Evolutionary conservation across 1,140 invertebrate genomes (phyloP).

Genomic region (Drosophila watanabei): DNA sequence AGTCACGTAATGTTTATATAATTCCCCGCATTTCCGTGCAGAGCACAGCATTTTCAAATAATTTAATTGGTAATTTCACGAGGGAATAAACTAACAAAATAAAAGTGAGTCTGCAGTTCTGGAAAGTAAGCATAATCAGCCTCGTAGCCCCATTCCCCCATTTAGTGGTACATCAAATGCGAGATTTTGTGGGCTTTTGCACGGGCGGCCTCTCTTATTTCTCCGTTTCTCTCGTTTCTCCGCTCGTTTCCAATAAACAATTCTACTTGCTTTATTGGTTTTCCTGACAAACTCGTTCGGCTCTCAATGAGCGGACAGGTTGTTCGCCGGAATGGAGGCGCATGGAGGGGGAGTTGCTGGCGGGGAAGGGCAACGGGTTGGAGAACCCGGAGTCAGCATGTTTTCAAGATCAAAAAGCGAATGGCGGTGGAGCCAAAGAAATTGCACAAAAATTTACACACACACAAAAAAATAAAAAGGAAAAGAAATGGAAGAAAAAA

Average conservation of each 20-base stretch:
- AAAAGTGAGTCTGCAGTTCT: constrained; percentile 59
- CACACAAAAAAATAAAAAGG: constrained; percentile 7
- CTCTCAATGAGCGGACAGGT: constrained; percentile 42
- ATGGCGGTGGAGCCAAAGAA: constrained; percentile 63
- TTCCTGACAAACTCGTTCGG: constrained; percentile 80
- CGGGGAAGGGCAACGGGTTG: constrained; percentile 7
- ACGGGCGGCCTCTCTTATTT: constrained; percentile 3
- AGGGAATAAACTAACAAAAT: constrained; percentile 40
- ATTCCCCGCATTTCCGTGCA: constrained; percentile 34
- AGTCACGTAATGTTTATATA: constrained; percentile 47
- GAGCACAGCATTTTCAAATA: constrained; percentile 21
- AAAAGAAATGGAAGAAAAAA: constrained; percentile 16
- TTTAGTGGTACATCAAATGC: constrained; percentile 42
- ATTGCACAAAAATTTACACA: constrained; percentile 64
- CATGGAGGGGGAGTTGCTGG: neutral
- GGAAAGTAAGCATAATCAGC: constrained; percentile 34
- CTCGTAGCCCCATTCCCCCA: constrained; percentile 37
- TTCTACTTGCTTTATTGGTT: constrained; percentile 75
- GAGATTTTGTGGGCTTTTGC: constrained; percentile 53
- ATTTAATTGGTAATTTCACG: constrained; percentile 38
- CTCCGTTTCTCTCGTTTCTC: constrained; percentile 21
- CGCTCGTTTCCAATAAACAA: constrained; percentile 67
- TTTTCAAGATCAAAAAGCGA: constrained; percentile 83
- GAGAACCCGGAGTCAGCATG: constrained; percentile 44
- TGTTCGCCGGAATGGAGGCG: constrained; percentile 13